phyloP scores from a whole-genome alignment of 2,888 invertebrate genomes.

The Aromia moschata region DNA sequence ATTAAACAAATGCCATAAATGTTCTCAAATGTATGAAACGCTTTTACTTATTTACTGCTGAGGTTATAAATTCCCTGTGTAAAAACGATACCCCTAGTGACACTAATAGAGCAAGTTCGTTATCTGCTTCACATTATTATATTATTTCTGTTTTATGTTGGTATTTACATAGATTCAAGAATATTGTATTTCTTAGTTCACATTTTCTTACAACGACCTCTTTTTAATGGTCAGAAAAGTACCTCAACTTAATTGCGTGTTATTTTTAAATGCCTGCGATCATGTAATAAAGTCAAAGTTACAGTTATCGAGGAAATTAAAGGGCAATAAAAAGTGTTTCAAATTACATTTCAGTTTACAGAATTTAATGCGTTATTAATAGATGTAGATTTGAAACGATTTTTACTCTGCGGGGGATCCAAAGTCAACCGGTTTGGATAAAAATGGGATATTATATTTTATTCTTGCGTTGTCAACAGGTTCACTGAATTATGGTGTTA shows the following conservation, averaged over 20 bases:
- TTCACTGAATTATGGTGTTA: conserved; percentile 42
- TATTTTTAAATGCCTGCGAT: conserved; percentile 2
- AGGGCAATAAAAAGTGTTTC: conserved; percentile 30
- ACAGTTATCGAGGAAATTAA: conserved; percentile 25
- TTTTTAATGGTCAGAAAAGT: conserved; percentile 1
- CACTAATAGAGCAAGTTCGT: neutral
- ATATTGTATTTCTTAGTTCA: conserved; percentile 7
- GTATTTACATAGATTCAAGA: conserved; percentile 11
- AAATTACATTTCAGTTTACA: conserved; percentile 36
- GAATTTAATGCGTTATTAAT: conserved; percentile 37
- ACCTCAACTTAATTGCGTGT: conserved; percentile 4
- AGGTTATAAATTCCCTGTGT: too few relatives aligned
- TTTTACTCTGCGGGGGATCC: conserved; percentile 31
- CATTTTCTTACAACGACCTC: neutral
- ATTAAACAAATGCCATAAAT: too few relatives aligned
- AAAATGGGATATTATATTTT: conserved; percentile 38
- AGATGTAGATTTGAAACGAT: conserved; percentile 31
- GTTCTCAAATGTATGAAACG: too few relatives aligned
- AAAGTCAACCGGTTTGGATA: conserved; percentile 28
- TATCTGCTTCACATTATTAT: neutral
- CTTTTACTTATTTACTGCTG: too few relatives aligned
- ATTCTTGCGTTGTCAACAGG: conserved; percentile 42
- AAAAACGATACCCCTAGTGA: neutral
- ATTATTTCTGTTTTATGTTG: conserved; percentile 1
- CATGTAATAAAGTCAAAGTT: conserved; percentile 26